Evolutionary conservation across 2,113 vertebrate species (phyloP).

Genomic region (Lamprologus tigripictilis): DNA sequence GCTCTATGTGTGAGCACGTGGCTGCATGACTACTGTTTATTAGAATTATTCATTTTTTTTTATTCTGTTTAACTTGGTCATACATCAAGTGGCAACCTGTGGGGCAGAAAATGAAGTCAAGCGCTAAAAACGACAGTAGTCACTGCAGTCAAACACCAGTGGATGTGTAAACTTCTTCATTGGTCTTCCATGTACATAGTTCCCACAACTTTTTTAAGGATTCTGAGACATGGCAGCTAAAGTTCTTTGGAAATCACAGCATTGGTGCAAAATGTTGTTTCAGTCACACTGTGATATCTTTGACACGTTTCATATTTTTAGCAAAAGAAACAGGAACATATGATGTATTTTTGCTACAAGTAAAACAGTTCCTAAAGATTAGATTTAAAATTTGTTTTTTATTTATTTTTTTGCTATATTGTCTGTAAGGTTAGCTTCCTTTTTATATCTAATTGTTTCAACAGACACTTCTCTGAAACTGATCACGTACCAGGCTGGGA

Average conservation of each 20-base stretch:
- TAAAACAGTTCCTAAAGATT: neutral
- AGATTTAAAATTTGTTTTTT: neutral
- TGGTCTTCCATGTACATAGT: neutral
- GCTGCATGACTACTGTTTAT: neutral
- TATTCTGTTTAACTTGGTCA: neutral
- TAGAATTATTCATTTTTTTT: neutral
- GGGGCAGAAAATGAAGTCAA: neutral
- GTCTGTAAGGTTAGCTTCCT: neutral
- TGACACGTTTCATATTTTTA: neutral
- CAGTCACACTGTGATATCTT: neutral
- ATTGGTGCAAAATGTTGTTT: neutral
- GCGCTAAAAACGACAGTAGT: neutral
- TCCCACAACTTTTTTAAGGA: neutral
- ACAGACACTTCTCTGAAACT: neutral
- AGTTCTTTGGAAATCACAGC: neutral
- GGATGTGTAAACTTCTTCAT: neutral
- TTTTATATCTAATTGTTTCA: neutral
- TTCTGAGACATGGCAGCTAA: neutral
- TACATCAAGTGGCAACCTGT: fast-evolving
- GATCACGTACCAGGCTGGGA: neutral
- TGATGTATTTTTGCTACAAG: fast-evolving
- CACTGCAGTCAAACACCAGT: neutral
- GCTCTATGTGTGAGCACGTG: neutral
- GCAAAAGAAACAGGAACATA: neutral
- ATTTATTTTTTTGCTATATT: neutral